phyloP scores from a whole-genome alignment of 2,888 invertebrate genomes.

The Plutella xylostella region DNA sequence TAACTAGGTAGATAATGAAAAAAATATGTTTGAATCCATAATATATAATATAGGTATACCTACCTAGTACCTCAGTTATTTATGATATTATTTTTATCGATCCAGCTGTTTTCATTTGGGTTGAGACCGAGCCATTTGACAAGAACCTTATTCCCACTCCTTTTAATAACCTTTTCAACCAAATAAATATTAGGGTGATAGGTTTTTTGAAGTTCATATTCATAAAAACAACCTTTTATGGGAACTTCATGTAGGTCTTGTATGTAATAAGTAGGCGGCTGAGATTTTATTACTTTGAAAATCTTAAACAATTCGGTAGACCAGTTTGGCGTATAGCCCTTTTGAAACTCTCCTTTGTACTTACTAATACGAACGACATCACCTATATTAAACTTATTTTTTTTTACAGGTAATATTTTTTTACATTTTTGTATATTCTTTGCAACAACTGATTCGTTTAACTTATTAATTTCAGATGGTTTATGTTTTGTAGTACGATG shows the following conservation, averaged over 20 bases:
- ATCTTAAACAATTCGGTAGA: too few species aligned
- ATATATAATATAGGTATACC: too few species aligned
- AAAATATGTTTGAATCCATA: too few species aligned
- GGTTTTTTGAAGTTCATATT: slow-evolving; percentile 24
- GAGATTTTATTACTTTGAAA: too few species aligned
- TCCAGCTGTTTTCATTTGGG: slow-evolving; percentile 24
- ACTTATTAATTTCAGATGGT: not conserved
- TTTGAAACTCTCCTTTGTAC: too few species aligned
- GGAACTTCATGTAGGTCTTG: slow-evolving; percentile 20
- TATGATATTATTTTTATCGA: slow-evolving; percentile 12
- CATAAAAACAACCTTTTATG: slow-evolving; percentile 27
- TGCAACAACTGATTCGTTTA: too few species aligned
- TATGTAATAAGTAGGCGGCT: slow-evolving; percentile 22
- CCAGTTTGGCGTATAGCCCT: too few species aligned
- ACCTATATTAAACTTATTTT: slow-evolving; percentile 19
- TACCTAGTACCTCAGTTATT: not conserved
- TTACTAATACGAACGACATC: too few species aligned
- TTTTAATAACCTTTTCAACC: slow-evolving; percentile 25
- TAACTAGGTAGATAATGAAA: too few species aligned
- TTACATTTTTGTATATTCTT: too few species aligned
- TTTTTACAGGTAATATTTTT: not conserved
- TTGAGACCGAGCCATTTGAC: slow-evolving; percentile 27
- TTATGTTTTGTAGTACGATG: too few species aligned
- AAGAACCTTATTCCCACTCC: slow-evolving; percentile 19
- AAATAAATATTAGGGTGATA: slow-evolving; percentile 24